Percentiles rank a stretch among this genome's conserved stretches.
phyloP scores from a whole-genome alignment of 2,113 vertebrate species.

The Trichomycterus rosablanca region DNA sequence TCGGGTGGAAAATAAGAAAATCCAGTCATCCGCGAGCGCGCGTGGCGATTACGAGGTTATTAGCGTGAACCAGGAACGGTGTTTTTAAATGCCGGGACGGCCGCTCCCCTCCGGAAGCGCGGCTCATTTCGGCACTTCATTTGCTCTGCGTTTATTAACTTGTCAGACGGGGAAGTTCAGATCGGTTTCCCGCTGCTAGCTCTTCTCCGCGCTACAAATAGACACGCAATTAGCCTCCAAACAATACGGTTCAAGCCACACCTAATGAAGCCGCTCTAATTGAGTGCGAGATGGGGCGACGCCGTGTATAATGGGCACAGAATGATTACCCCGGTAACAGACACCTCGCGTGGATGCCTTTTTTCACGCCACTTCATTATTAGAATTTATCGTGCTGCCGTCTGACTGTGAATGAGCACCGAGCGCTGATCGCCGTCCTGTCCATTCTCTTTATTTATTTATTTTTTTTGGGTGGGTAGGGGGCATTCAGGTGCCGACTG shows the following conservation, averaged over 20 bases:
- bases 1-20: not conserved
- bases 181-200: slow-evolving; percentile 1
- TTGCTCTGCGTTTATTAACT: slow-evolving; percentile 30
- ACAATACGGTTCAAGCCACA: slow-evolving; percentile 29
- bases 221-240: slow-evolving; percentile 34
- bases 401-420: too few relatives aligned
- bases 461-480: too few relatives aligned
- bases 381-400: too few relatives aligned
- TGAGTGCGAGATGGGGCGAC: not conserved
- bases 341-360: not conserved
- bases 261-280: slow-evolving; percentile 20
- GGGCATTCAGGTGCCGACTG: too few relatives aligned
- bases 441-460: too few relatives aligned
- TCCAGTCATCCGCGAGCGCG: too few relatives aligned
- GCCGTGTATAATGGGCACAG: not conserved
- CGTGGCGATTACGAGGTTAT: not conserved
- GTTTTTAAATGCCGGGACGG: not conserved
- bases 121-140: slow-evolving; percentile 25
- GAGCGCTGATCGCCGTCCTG: too few relatives aligned
- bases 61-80: not conserved
- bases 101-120: not conserved
- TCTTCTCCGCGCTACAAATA: slow-evolving; percentile 18
- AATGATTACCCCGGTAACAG: slow-evolving; percentile 1
- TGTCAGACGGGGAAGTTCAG: slow-evolving; percentile 24
- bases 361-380: not conserved